Evolutionary conservation across 2,797 vertebrate species (phyloP).

Genomic region (Phoeniculus purpureus): DNA sequence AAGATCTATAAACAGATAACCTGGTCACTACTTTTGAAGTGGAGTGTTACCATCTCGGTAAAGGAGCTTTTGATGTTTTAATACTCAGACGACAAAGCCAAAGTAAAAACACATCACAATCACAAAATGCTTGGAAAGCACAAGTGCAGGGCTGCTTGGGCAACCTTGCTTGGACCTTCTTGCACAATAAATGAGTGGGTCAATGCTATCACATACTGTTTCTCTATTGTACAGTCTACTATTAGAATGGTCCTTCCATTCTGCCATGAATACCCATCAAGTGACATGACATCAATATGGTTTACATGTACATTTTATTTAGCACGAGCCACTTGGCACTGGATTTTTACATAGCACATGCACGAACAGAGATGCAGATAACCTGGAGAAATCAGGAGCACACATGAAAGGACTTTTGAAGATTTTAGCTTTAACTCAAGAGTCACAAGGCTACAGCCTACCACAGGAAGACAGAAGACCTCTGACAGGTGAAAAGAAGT

Average conservation of each 20-base stretch:
- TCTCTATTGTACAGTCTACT: not conserved
- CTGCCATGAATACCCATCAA: not conserved
- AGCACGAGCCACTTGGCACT: not conserved
- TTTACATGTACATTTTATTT: not conserved
- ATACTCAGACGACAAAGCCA: not conserved
- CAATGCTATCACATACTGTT: not conserved
- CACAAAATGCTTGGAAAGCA: not conserved
- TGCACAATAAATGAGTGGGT: not conserved
- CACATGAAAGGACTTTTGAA: not conserved
- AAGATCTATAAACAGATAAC: not conserved
- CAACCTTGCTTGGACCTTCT: not conserved
- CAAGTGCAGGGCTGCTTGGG: not conserved
- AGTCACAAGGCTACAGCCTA: not conserved
- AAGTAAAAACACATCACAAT: not conserved
- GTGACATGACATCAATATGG: not conserved
- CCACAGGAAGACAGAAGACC: not conserved
- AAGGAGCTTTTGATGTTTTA: not conserved
- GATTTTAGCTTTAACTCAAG: not conserved
- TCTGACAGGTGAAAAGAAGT: not conserved
- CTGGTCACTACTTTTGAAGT: not conserved
- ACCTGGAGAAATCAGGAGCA: not conserved
- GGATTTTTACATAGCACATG: not conserved
- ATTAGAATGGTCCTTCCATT: not conserved
- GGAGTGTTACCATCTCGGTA: not conserved
- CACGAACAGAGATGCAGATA: not conserved